Evolutionary conservation across 2,888 invertebrate species (phyloP), one percentile per base, ranked within the genome.

Genomic region (Heliconius erato): DNA sequence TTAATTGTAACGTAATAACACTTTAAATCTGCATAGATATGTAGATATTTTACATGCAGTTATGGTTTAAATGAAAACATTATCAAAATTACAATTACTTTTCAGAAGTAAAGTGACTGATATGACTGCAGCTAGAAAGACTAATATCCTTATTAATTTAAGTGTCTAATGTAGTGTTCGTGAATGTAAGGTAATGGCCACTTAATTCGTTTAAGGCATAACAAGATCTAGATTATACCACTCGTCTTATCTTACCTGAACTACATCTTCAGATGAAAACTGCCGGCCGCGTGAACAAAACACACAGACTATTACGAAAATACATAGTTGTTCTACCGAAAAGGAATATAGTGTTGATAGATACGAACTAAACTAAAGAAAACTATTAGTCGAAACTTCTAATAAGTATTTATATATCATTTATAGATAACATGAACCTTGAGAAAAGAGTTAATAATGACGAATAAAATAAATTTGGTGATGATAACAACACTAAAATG

Each of bases 161-260:
- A 67, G 78, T 78, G 78, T 26, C 35, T 68, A 49, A 35, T 28
- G 68, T 69, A 68, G 72, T 72, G 26, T 72, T 72, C 79, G 28
- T 40, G 67, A 28, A 79, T 67, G 79, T 49, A 32, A 79, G 68
- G 67, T 79, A 67, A 69, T 79, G 32, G 68, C 67, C 79, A 49
- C 67, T 68, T 49, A 49, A 79, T 79, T 79, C 68, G 54, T 23
- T 49, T 68, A 79, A 79, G 68, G 44, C 26, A n/a, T 12, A 14
- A 71, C 40, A 72, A 72, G 44, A 49, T 72, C 72, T 72, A 44
- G 72, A 72, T 72, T 14, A 44, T 72, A 49, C 71, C 40, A 11
- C 72, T 44, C 72, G 26, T 49, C 49, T 44, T 72, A 44, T 72
- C 72, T 67, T 28, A 32, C 67, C 28, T 67, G 54, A 7, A 19